These are phyloP conservation scores for Sorex fumeus DNA, from an alignment of 2,113 vertebrate genomes.

Conservation along the genomic window DNA sequence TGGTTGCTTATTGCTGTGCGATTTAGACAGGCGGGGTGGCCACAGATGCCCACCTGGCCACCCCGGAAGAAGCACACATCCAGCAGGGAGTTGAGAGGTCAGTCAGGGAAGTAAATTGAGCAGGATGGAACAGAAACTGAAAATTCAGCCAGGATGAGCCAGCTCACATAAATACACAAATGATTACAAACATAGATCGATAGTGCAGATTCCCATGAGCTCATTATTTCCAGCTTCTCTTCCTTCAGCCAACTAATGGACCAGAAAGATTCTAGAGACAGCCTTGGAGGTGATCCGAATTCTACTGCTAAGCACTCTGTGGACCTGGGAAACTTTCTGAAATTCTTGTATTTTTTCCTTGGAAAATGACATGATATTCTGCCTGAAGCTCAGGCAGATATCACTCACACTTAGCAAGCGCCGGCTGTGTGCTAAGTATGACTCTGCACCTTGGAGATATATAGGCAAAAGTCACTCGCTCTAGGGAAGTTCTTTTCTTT, in stretches of 20 bases:
- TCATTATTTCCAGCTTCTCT: background rate
- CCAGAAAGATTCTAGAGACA: slow-evolving; percentile 14
- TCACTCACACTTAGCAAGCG: background rate
- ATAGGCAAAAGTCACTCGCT: background rate
- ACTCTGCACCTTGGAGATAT: background rate
- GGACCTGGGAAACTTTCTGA: slow-evolving; percentile 32
- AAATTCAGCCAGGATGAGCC: background rate
- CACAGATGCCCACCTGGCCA: background rate
- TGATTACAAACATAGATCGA: slow-evolving; percentile 11
- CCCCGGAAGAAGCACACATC: background rate
- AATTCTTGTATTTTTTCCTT: background rate
- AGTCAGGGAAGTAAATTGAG: slow-evolving; percentile 1
- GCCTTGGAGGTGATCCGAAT: background rate
- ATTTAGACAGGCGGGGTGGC: background rate
- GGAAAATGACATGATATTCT: background rate
- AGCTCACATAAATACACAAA: too few relatives aligned
- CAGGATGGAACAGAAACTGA: background rate
- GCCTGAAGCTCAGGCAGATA: background rate
- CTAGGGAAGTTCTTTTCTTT: background rate
- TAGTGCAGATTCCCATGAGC: background rate
- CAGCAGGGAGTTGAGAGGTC: background rate
- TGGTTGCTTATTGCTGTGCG: background rate
- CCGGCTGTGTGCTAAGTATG: background rate
- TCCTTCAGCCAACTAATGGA: background rate
- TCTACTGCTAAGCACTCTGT: slow-evolving; percentile 6